Evolutionary conservation across 2,888 invertebrate genomes (phyloP), one percentile per base, ranked within the genome.

Genomic region (Polietes domitor): DNA sequence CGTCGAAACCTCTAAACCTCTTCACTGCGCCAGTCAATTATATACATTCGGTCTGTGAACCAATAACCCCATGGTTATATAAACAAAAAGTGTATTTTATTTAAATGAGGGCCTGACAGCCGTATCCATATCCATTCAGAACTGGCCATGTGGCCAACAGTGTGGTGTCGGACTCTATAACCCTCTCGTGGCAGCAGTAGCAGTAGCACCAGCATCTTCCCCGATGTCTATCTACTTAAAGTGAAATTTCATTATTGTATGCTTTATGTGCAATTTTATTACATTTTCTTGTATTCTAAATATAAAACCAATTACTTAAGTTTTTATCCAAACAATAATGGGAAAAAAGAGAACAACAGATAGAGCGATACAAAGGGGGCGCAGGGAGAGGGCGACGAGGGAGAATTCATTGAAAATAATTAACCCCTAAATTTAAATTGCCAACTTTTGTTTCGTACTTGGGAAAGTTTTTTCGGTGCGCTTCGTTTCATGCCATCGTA

Each of bases 371-470:
- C 32, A 7, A 32, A 32, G 37, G 37, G 37, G 10, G 37, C 12
- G 32, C 7, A 24, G 47, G 47, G 2, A 26, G 58, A 61, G 28
- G 19, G 4, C 32, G 12, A n/a, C n/a, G n/a, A n/a, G n/a, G n/a
- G 53, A n/a, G 43, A 28, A 63, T 26, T 32, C 61, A 71, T 70
- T 77, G 58, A 71, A 37, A 71, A 58, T 77, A 70, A 70, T 77
- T 71, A 77, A 77, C 77, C 77, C 77, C 47, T 61, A 55, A 65
- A 65, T 75, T 68, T 76, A 68, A 68, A 58, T 76, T 70, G 58
- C 28, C 55, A 68, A 55, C 68, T 76, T 76, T 76, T 68, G 53
- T 76, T 68, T 43, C 43, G 37, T 37, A 41, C 55, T 58, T 50
- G 6, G 26, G 72, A 72, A 77, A 43, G 28, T 63, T 32, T 61